phyloP scores from a whole-genome alignment of 2,113 vertebrate species.

The Poeciliopsis retropinna region DNA sequence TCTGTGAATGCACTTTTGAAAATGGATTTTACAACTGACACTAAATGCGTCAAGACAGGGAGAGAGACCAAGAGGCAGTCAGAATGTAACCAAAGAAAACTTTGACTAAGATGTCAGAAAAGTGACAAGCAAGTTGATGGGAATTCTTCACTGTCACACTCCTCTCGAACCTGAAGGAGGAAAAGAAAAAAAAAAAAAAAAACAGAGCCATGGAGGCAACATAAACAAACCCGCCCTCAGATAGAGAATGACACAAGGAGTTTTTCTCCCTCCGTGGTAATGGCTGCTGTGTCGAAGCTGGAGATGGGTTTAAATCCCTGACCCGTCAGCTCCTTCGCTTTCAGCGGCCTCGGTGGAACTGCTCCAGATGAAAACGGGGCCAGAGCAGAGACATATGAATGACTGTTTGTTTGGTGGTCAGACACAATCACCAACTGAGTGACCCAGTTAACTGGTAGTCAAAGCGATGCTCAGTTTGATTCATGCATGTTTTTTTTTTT shows the following conservation, averaged over 20 bases:
- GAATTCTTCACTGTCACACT: conserved; percentile 76
- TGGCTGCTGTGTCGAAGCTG: conserved; percentile 63
- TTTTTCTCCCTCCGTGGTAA: conserved; percentile 62
- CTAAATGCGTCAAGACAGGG: conserved; percentile 56
- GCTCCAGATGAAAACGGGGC: conserved; percentile 75
- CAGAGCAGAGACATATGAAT: conserved; percentile 71
- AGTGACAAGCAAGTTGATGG: conserved; percentile 76
- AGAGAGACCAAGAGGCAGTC: conserved; percentile 60
- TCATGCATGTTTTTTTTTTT: conserved; percentile 41
- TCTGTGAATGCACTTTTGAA: conserved; percentile 65
- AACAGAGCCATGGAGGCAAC: conserved; percentile 51
- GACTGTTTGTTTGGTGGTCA: conserved; percentile 78
- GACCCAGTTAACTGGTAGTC: conserved; percentile 73
- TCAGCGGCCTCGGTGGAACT: conserved; percentile 71
- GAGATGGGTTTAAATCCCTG: conserved; percentile 75
- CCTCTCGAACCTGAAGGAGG: conserved; percentile 45
- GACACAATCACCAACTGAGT: conserved; percentile 77
- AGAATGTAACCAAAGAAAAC: conserved; percentile 63
- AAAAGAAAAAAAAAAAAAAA: conserved; percentile 10
- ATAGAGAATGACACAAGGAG: conserved; percentile 64
- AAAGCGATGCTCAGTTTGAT: conserved; percentile 64
- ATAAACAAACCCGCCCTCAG: conserved; percentile 63
- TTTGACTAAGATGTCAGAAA: conserved; percentile 59
- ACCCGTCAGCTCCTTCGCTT: conserved; percentile 73
- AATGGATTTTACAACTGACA: conserved; percentile 67